Evolutionary conservation across 2,888 invertebrate species (phyloP), one percentile per base, ranked within the genome.

Genomic region (Syrphus vitripennis): DNA sequence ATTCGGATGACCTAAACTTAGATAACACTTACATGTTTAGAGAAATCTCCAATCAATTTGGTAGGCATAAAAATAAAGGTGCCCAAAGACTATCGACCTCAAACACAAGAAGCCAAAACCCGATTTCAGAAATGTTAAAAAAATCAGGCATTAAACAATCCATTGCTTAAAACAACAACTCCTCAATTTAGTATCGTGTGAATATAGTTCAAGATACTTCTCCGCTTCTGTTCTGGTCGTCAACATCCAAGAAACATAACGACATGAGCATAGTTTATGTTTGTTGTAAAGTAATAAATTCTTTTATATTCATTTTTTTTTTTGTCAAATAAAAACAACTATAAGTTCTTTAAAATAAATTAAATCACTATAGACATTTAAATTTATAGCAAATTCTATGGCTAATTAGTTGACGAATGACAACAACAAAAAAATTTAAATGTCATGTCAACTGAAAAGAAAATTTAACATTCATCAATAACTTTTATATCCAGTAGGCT

Each of bases 401-500:
- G 34, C 21, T 50, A 50, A 67, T 67, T 50, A 67, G 21, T 31
- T 65, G 24, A 26, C 42, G 16, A 42, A 57, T n/a, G n/a, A 26
- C 7, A 37, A 37, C 3, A 37, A 21, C 14, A 59, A 40, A 19
- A 40, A 24, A 21, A 7, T 9, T 42, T 21, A n/a, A n/a, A n/a
- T 24, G n/a, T 26, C 21, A 50, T 26, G n/a, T 24, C 37, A 21
- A n/a, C n/a, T 37, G 42, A 31, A 24, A 29, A 67, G 5, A 50
- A 34, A 50, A 61, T 53, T 14, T 29, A 37, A 61, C n/a, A 29
- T 50, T 61, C 29, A 63, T 29, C 63, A 42, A 75, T 75, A 65
- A 63, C 6, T 7, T 29, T 6, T 10, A 26, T 7, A 40, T 26
- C 24, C 10, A 48, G 50, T 19, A 57, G 34, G 16, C 7, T 31